Conservation (phyloP, 1,140 invertebrate species). For the Drosophila kepulauana region DNA sequence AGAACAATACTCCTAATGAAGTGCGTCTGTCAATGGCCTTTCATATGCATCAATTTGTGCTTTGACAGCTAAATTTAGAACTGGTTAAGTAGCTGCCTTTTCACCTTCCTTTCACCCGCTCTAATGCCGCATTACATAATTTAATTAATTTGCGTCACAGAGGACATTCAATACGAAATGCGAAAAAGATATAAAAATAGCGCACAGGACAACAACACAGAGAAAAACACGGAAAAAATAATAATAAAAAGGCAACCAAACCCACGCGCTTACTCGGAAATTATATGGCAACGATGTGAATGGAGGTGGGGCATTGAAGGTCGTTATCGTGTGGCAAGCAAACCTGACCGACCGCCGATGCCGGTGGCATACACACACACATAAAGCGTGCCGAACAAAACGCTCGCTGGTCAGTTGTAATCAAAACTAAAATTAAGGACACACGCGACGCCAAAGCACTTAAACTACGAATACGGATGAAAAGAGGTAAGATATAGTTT, state of each 20-base stretch:
- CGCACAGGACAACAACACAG: constrained; percentile 4
- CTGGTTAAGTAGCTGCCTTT: constrained; percentile 50
- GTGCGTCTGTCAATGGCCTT: constrained; percentile 17
- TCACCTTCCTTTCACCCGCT: not conserved
- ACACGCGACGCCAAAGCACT: constrained; percentile 65
- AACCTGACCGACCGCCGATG: not conserved
- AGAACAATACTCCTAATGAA: constrained; percentile 16
- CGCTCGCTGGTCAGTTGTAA: constrained; percentile 43
- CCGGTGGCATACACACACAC: not conserved
- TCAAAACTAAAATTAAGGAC: constrained; percentile 77
- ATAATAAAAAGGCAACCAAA: constrained; percentile 23
- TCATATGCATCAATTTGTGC: not conserved
- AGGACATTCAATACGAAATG: constrained; percentile 75
- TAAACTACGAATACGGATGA: not conserved
- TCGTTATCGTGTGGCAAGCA: not conserved
- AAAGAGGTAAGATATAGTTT: not conserved
- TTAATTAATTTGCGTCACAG: constrained; percentile 80
- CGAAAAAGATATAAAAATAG: constrained; percentile 60
- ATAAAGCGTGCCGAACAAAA: constrained; percentile 25
- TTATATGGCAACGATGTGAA: constrained; percentile 26
- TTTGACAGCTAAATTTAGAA: constrained; percentile 65
- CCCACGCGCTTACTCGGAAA: constrained; percentile 41
- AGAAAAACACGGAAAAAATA: not conserved
- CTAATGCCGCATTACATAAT: constrained; percentile 62
- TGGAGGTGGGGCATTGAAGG: constrained; percentile 1